A percentile compares a stretch with the other conserved stretches of the same genome.
Evolutionary conservation across 2,888 invertebrate species (phyloP).

Genomic region (Nemotelus pantherinus): DNA sequence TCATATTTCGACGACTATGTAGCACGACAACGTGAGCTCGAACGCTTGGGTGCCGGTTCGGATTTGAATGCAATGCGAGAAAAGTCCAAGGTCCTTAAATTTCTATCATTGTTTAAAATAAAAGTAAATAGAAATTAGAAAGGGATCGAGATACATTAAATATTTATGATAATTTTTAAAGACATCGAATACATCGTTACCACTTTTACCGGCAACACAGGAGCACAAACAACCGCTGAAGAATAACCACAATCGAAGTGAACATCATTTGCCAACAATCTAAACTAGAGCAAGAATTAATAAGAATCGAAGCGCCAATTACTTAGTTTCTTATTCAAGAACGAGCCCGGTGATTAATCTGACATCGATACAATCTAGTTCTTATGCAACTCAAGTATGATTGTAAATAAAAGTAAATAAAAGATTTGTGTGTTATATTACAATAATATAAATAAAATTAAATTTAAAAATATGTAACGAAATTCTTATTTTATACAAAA

Average conservation of each 20-base stretch:
- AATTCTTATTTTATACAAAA: slow-evolving; percentile 31
- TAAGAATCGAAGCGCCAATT: not conserved
- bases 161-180: slow-evolving; percentile 50
- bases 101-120: slow-evolving; percentile 51
- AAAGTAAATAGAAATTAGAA: slow-evolving; percentile 51
- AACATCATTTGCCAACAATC: slow-evolving; percentile 65
- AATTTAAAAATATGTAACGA: slow-evolving; percentile 26
- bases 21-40: slow-evolving; percentile 78
- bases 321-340: too few relatives aligned
- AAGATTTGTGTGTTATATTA: slow-evolving; percentile 31
- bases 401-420: slow-evolving; percentile 34
- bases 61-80: slow-evolving; percentile 73
- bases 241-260: slow-evolving; percentile 62
- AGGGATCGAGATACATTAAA: slow-evolving; percentile 36
- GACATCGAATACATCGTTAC: slow-evolving; percentile 65
- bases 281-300: slow-evolving; percentile 34
- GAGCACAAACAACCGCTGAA: slow-evolving; percentile 61
- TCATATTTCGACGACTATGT: slow-evolving; percentile 91
- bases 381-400: not conserved
- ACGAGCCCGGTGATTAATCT: too few relatives aligned
- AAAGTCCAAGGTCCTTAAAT: slow-evolving; percentile 70
- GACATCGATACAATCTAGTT: too few relatives aligned
- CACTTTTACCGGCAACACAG: slow-evolving; percentile 62
- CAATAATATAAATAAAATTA: slow-evolving; percentile 39
- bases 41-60: slow-evolving; percentile 57